Conservation (phyloP, 2,113 vertebrate species). For the Emydura subglobosa region DNA sequence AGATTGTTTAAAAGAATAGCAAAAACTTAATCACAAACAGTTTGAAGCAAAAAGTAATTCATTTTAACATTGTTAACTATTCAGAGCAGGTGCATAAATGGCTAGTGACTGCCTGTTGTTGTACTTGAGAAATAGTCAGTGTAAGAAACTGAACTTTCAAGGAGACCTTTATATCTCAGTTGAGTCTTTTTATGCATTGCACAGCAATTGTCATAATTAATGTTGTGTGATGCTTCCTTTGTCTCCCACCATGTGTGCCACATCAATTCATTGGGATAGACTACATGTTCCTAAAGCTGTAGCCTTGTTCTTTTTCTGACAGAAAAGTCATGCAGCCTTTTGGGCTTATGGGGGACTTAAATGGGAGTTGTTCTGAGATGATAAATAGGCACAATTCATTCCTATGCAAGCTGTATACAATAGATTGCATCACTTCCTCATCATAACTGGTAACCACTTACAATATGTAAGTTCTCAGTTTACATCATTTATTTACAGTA, state of each 20-base stretch:
- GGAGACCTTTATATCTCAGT: background rate
- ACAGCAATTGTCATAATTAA: slow-evolving; percentile 14
- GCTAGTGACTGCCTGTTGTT: slow-evolving; percentile 1
- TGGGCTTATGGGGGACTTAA: slow-evolving; percentile 17
- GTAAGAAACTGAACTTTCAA: slow-evolving; percentile 12
- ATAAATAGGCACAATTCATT: slow-evolving; percentile 19
- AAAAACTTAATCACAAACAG: background rate
- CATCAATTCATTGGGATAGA: slow-evolving; percentile 40
- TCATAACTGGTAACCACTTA: background rate
- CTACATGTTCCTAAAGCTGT: background rate
- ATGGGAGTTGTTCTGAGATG: background rate
- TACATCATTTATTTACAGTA: background rate
- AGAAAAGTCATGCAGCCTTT: slow-evolving; percentile 29
- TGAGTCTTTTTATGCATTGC: background rate
- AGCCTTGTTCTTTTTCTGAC: slow-evolving; percentile 10
- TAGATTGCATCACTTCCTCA: background rate
- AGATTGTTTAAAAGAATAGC: background rate
- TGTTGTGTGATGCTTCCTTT: background rate
- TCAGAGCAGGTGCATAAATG: background rate
- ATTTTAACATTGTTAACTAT: background rate
- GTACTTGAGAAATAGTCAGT: background rate
- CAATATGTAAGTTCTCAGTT: background rate
- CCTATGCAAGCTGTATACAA: background rate
- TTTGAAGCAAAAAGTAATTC: background rate
- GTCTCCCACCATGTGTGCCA: background rate